Base-by-base conservation (phyloP, 2,797 vertebrate species). In the Bucorvus abyssinicus region DNA sequence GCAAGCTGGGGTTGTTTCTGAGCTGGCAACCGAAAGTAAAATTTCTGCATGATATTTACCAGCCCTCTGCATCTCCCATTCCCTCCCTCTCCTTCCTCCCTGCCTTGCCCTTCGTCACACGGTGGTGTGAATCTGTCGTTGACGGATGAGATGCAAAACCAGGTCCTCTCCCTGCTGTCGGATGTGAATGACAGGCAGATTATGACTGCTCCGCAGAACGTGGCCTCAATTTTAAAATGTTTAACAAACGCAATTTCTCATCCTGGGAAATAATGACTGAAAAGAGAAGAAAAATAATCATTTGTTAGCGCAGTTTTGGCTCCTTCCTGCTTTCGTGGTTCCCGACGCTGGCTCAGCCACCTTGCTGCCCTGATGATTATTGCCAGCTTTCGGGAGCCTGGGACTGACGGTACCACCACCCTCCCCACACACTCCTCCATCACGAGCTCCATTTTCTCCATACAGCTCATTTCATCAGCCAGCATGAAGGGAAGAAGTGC, bases 11-110 rank as follows among this genome's bases (percentile, higher is more conserved):
- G 52, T 53, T 90, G 84, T 75, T 95, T 95, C 85, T 59, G 84
- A 95, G 86, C 84, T 94, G 68, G 90, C 81, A 94, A 94, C 45
- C 14, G 78, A 73, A 95, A 84, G 92, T 82, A 47, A 86, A 83
- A 94, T 90, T 90, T 93, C 81, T 89, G 16, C 40, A 44, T 40
- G 53, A 14, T 93, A 36, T 90, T 96, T 87, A 82, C 50, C 83
- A 94, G 64, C 63, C 49, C 56, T 79, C 67, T 87, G 85, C 23
- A 52, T 52, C 42, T 61, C 88, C 53, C 49, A 9, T 14, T 64
- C 21, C n/a, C 21, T 36, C 34, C 4, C 5, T 4, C 22, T 7
- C n/a, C 71, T 82, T 77, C 89, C 77, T 88, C 56, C 34, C 77
- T 4, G 17, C 69, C 36, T 74, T 61, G 30, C 61, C 59, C 69